phyloP scores from a whole-genome alignment of 2,888 invertebrate species.

The Pammene aurita region DNA sequence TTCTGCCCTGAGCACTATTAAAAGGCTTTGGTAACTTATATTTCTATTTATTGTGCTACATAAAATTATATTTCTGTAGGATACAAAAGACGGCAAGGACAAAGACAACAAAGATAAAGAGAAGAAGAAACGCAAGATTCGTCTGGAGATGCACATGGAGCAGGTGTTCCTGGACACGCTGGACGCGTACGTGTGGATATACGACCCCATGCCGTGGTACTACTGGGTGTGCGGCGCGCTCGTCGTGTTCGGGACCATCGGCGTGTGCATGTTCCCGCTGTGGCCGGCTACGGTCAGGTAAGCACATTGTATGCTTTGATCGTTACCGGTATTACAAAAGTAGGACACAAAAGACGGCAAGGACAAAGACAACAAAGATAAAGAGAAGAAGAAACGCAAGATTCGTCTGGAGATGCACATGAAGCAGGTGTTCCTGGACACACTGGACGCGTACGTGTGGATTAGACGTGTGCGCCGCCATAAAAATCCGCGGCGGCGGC shows the following conservation, averaged over 20 bases:
- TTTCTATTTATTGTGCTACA: no score
- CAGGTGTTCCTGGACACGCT: conserved; percentile 96
- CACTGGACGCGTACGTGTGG: conserved; percentile 96
- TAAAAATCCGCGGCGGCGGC: no score
- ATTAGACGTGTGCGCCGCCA: no score
- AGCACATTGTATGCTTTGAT: conserved; percentile 32
- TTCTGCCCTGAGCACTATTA: no score
- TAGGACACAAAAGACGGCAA: conserved; percentile 69
- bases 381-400: conserved; percentile 91
- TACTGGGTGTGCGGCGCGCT: conserved; percentile 97
- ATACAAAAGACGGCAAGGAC: conserved; percentile 66
- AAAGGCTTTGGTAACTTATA: no score
- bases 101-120: conserved; percentile 69
- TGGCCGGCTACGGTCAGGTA: conserved; percentile 97
- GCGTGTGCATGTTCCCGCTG: conserved; percentile 98
- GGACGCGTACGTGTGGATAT: conserved; percentile 98
- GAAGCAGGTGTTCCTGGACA: conserved; percentile 96
- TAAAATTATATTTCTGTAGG: conserved; percentile 50
- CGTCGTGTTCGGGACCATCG: conserved; percentile 95
- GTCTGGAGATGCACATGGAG: conserved; percentile 98
- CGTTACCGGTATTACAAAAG: no score
- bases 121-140: conserved; percentile 93
- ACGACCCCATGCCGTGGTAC: conserved; percentile 97
- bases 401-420: conserved; percentile 98
- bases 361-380: conserved; percentile 62